phyloP scores from a whole-genome alignment of 2,888 invertebrate species.

The Trissolcus japonicus region DNA sequence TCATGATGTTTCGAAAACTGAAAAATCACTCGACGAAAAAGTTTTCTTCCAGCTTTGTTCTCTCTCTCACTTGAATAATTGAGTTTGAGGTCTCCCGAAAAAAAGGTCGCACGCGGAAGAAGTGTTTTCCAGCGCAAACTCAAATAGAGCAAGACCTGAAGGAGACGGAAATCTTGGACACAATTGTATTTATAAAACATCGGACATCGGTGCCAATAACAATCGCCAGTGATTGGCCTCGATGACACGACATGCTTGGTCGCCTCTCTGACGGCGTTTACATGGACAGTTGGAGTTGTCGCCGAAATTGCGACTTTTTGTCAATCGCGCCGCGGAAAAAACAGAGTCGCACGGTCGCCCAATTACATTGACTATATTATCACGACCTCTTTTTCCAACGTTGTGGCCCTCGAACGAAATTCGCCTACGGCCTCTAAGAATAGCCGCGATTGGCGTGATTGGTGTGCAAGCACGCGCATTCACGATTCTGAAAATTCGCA shows the following conservation, averaged over 20 bases:
- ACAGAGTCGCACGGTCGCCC: conserved; percentile 28
- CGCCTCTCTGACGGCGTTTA: conserved; percentile 17
- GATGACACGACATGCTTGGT: conserved; percentile 40
- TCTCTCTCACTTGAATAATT: conserved; percentile 11
- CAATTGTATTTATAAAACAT: conserved; percentile 49
- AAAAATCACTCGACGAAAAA: neutral
- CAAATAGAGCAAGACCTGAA: conserved; percentile 60
- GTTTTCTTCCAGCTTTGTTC: neutral
- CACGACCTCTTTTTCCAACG: conserved; percentile 65
- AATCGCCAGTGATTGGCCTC: conserved; percentile 55
- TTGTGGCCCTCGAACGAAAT: conserved; percentile 64
- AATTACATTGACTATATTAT: conserved; percentile 50
- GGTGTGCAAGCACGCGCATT: conserved; percentile 55
- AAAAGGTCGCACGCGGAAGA: conserved; percentile 35
- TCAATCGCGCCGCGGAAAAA: conserved; percentile 31
- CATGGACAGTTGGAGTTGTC: conserved; percentile 28
- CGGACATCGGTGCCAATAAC: conserved; percentile 57
- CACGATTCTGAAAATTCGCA: conserved; percentile 49
- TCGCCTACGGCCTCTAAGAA: conserved; percentile 66
- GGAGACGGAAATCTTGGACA: conserved; percentile 58
- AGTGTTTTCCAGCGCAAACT: conserved; percentile 40
- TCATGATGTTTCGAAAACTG: too few relatives aligned
- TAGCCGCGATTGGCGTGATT: conserved; percentile 63
- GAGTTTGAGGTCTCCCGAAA: conserved; percentile 25
- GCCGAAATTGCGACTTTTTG: conserved; percentile 45